Percentiles rank a stretch among this genome's conserved stretches.
phyloP scores from a whole-genome alignment of 1,140 invertebrate species.

The Brachionus plicatilis region DNA sequence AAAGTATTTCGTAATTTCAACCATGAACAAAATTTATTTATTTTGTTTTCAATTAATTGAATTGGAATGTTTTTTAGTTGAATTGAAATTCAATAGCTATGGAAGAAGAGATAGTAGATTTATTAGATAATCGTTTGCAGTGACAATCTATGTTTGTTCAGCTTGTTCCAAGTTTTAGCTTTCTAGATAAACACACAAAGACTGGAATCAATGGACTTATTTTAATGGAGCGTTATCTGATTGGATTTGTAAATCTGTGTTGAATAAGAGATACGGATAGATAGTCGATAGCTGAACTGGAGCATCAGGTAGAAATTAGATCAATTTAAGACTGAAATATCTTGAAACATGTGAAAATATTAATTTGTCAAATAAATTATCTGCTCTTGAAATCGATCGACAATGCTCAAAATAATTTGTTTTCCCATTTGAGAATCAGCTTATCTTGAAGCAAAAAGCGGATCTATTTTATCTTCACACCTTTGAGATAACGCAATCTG shows the following conservation, averaged over 20 bases:
- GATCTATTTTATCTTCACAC: conserved; percentile 25
- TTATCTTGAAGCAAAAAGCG: background rate
- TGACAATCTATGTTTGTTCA: background rate
- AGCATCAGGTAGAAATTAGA: background rate
- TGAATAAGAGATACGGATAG: background rate
- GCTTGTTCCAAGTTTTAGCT: background rate
- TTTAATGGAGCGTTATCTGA: background rate
- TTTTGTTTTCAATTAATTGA: background rate
- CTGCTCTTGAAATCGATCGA: background rate
- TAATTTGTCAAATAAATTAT: background rate
- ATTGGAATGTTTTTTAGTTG: background rate
- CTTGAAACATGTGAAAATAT: background rate
- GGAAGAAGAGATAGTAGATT: background rate
- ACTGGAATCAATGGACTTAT: background rate
- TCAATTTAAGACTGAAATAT: background rate
- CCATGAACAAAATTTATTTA: background rate
- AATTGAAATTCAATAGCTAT: background rate
- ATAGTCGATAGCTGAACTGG: background rate
- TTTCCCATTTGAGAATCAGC: background rate
- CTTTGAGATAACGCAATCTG: background rate
- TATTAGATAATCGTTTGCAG: conserved; percentile 10
- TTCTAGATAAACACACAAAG: background rate
- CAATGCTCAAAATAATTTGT: background rate
- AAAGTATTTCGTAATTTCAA: background rate
- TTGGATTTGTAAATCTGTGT: background rate